A percentile compares a stretch with the other conserved stretches of the same genome.
Evolutionary conservation across 2,113 vertebrate genomes (phyloP).

Genomic region (Percopsis transmontana): DNA sequence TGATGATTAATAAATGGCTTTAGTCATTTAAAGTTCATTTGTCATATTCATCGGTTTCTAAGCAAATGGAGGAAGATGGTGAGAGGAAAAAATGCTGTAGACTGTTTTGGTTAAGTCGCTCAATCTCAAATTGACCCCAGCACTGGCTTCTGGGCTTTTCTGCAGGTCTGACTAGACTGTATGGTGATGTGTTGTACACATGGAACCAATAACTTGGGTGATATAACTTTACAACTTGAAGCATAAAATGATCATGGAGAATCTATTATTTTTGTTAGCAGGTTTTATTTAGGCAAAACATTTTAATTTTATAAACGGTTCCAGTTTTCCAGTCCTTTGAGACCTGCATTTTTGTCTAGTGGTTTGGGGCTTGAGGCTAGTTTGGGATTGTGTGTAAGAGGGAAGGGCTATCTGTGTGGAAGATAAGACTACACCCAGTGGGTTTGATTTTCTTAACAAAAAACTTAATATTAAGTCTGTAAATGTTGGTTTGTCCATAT

Average conservation of each 20-base stretch:
- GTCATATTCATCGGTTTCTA: not conserved
- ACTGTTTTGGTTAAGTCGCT: constrained; percentile 34
- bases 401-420: constrained; percentile 31
- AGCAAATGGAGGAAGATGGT: not conserved
- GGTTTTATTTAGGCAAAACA: too few relatives aligned
- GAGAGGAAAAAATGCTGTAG: not conserved
- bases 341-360: not conserved
- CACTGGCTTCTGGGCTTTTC: too few relatives aligned
- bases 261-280: too few relatives aligned
- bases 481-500: too few relatives aligned
- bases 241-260: too few relatives aligned
- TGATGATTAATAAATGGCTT: not conserved
- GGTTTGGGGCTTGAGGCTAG: constrained; percentile 16
- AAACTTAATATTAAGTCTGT: too few relatives aligned
- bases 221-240: too few relatives aligned
- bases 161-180: too few relatives aligned
- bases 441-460: too few relatives aligned
- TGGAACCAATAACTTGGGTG: too few relatives aligned
- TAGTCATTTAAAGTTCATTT: not conserved
- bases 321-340: not conserved
- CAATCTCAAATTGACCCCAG: constrained; percentile 39
- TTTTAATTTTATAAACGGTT: not conserved
- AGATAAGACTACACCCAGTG: constrained; percentile 50
- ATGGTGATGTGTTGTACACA: too few relatives aligned
- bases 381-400: constrained; percentile 33